Evolutionary conservation across 2,113 vertebrate species (phyloP).

Genomic region (Actenoides hombroni): DNA sequence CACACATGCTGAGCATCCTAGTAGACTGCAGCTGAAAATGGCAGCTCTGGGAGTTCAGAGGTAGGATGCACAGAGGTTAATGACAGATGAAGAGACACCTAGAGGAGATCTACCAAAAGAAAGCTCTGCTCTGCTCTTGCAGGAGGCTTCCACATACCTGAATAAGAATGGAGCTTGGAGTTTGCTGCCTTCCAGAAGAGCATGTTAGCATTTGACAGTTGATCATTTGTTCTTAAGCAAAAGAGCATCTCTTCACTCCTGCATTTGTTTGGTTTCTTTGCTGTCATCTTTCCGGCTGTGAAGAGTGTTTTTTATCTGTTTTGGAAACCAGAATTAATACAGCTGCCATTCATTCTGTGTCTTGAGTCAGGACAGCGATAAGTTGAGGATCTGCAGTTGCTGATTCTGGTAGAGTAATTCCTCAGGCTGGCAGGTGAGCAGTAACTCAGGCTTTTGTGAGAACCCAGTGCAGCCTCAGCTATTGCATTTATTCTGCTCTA

Average conservation of each 20-base stretch:
- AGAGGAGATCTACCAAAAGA: background rate
- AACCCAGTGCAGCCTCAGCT: background rate
- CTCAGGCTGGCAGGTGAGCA: background rate
- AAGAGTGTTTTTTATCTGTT: background rate
- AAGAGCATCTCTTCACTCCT: background rate
- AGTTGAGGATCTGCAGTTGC: background rate
- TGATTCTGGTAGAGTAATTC: background rate
- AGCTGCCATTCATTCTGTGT: background rate
- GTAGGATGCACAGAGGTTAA: no score
- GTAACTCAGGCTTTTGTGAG: background rate
- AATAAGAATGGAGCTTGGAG: background rate
- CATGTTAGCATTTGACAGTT: background rate
- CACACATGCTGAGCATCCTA: background rate
- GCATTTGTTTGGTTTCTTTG: background rate
- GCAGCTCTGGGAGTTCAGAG: background rate
- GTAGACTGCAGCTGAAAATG: fast-evolving
- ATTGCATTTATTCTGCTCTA: background rate
- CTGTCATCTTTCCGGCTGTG: background rate
- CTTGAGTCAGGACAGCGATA: background rate
- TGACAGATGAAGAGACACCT: fast-evolving
- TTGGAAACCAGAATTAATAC: background rate
- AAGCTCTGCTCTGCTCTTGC: background rate
- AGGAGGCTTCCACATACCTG: background rate
- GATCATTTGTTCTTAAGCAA: background rate
- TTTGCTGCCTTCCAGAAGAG: background rate